Evolutionary conservation across 2,797 vertebrate species (phyloP), one percentile per base, ranked within the genome.

Genomic region (Crax fasciolata): DNA sequence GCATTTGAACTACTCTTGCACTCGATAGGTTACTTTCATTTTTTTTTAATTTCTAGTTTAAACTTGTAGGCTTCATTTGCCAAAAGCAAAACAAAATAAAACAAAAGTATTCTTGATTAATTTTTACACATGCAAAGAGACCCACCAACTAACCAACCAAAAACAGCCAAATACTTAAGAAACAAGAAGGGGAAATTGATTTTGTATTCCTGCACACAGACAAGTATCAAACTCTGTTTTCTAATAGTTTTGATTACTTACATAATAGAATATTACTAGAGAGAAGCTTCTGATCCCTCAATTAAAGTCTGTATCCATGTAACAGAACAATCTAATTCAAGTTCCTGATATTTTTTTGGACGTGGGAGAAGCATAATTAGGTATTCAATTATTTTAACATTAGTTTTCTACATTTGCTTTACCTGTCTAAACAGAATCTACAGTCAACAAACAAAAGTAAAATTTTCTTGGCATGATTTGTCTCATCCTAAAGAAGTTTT

Each of bases 281-380:
- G 18, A 30, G 66, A 70, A 35, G 1, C 4, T 80, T 85, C 35
- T 8, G 59, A 4, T 24, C 6, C 25, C 17, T 62, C 23, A 59
- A 0, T 41, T 82, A 13, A 19, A 7, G 8, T n/a, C 52, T 61
- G 4, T 11, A n/a, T 8, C 5, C 16, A 1, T 11, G 12, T 4
- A 41, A 14, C 19, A 89, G 30, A 59, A 66, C 0, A 7, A 75
- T 59, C 10, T 55, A 30, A 28, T 54, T 77, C 41, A 84, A 25
- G n/a, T 32, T 92, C 9, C 11, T 57, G 13, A 25, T 65, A 61
- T 6, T 1, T 41, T 86, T 84, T 27, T 48, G 12, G 35, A 27
- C 59, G 9, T 5, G 16, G 19, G 13, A 58, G 30, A 67, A 75
- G 38, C 2, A 4, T 43, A 24, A 67, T 20, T 2, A 6, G 10